Evolutionary conservation across 2,888 invertebrate species (phyloP), one percentile per base, ranked within the genome.

Genomic region (Heteropelma amictum): DNA sequence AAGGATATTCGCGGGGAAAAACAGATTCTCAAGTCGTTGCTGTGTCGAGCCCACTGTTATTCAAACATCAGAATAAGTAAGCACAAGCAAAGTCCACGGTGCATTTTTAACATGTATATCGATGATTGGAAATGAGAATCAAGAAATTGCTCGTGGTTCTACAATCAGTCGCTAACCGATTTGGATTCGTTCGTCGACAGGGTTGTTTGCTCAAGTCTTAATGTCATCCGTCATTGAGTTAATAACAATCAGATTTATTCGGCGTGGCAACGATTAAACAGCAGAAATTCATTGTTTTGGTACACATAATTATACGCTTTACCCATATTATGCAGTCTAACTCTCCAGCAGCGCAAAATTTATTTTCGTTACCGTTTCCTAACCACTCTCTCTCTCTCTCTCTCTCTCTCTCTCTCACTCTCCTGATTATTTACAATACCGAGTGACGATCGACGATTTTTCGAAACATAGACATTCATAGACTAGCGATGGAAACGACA

Each of bases 161-260:
- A 1, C 28, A 7, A 53, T 53, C 53, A 30, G 33, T 53, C 19
- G 53, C 26, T 51, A 8, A 51, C 28, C 28, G 14, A 26, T 26
- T 3, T 28, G 49, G 5, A 53, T 42, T 38, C 35, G 33, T 63
- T 49, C 47, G 14, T 65, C 69, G 64, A 65, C 69, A 64, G 58
- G 58, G 14, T 26, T 38, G 56, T 30, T n/a, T n/a, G n/a, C n/a
- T n/a, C n/a, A n/a, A n/a, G n/a, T n/a, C n/a, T 40, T 19, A 64
- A 30, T 45, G 54, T 49, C 49, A 26, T 23, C 47, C 3, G 12
- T 23, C 10, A 45, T 45, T n/a, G 10, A 45, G 21, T n/a, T 45
- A 17, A 17, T 33, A 35, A 17, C 35, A 8, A 17, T 12, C 3
- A 19, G 45, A 7, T 47, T 47, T 28, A n/a, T 49, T 53, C 30